Evolutionary conservation across 2,888 invertebrate genomes (phyloP).

Genomic region (Drosophila pseudotalamancana): DNA sequence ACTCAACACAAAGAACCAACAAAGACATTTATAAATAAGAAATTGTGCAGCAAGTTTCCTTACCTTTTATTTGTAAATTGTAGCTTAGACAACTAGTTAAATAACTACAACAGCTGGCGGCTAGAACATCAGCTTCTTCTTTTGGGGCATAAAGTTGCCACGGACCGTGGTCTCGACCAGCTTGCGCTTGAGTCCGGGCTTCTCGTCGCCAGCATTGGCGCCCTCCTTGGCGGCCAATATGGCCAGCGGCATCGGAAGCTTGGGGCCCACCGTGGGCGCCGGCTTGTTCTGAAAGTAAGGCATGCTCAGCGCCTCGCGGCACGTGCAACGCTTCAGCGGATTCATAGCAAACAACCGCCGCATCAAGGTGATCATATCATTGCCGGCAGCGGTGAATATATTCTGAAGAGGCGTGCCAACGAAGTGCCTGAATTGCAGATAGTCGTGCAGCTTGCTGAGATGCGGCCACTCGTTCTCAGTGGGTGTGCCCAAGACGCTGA

Average conservation of each 20-base stretch:
- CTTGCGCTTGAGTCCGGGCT: slow-evolving; percentile 88
- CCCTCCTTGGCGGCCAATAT: slow-evolving; percentile 68
- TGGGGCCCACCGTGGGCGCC: slow-evolving; percentile 92
- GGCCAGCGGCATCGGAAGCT: slow-evolving; percentile 87
- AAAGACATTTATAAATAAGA: not conserved
- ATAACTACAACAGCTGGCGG: not conserved
- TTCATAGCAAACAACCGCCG: slow-evolving; percentile 91
- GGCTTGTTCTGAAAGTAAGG: slow-evolving; percentile 96
- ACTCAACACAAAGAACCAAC: not conserved
- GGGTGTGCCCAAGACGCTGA: slow-evolving; percentile 97
- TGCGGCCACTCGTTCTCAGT: slow-evolving; percentile 96
- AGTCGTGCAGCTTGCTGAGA: slow-evolving; percentile 92
- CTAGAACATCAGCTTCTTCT: slow-evolving; percentile 86
- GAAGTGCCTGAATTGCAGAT: slow-evolving; percentile 95
- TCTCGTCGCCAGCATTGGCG: slow-evolving; percentile 81
- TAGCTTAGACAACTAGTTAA: slow-evolving; percentile 35
- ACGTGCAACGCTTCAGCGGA: slow-evolving; percentile 92
- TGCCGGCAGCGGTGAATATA: slow-evolving; percentile 97
- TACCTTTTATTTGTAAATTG: slow-evolving; percentile 12
- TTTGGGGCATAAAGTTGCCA: slow-evolving; percentile 84
- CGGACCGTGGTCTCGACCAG: slow-evolving; percentile 87
- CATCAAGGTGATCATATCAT: slow-evolving; percentile 94
- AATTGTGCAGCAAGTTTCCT: not conserved
- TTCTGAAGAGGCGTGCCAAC: slow-evolving; percentile 93
- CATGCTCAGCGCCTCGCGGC: slow-evolving; percentile 94